Evolutionary conservation across 2,113 vertebrate genomes (phyloP).

Genomic region (Lota lota): DNA sequence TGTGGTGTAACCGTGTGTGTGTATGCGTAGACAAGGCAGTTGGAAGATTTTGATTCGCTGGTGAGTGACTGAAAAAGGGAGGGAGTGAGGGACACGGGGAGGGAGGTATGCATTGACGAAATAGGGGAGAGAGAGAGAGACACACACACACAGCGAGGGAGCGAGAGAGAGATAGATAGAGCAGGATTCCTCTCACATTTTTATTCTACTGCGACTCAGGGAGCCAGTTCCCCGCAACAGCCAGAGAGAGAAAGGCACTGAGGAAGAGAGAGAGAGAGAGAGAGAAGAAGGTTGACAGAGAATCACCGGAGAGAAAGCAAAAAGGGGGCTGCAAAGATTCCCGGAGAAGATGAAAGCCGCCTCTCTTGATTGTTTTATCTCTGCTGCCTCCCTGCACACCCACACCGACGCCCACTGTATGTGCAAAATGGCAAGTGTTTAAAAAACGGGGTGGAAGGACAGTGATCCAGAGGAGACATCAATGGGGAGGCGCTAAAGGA

Average conservation of each 20-base stretch:
- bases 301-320: conserved; percentile 8
- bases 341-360: not conserved
- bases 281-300: not conserved
- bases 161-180: conserved; percentile 11
- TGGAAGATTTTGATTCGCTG: conserved; percentile 70
- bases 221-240: not conserved
- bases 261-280: conserved; percentile 19
- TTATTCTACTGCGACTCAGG: too few relatives aligned
- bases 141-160: conserved; percentile 5
- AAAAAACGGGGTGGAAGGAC: conserved; percentile 5
- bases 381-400: not conserved
- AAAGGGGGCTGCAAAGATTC: conserved; percentile 9
- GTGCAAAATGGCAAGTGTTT: conserved; percentile 16
- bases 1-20: conserved; percentile 29
- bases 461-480: conserved; percentile 20
- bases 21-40: conserved; percentile 28
- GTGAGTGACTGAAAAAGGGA: conserved; percentile 52
- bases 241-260: conserved; percentile 19
- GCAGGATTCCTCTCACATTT: not conserved
- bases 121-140: conserved; percentile 18
- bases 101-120: conserved; percentile 38
- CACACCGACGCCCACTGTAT: not conserved
- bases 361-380: not conserved
- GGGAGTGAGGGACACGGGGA: conserved; percentile 36
- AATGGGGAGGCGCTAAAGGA: conserved; percentile 14